Base-by-base conservation (phyloP, 2,888 invertebrate genomes). In the Lasioglossum pauxillum region DNA sequence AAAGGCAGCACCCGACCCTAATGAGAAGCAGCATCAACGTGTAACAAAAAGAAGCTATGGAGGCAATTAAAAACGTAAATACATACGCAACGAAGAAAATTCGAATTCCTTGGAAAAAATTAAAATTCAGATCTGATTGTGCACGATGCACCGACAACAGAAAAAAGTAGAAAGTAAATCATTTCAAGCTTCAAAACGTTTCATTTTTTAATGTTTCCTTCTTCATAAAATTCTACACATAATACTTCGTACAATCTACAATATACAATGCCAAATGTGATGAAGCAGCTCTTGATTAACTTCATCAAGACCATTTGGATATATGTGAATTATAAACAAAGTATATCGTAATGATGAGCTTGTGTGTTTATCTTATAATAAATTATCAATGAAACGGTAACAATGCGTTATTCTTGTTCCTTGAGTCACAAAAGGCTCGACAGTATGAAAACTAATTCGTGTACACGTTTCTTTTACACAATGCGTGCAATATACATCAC, bases 201-300 rank as follows among this genome's bases (percentile, higher is more conserved):
- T 16, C 76, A 38, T 14, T 79, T 57, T 85, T 88, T 79, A 84
- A 87, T 83, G 1, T 27, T 87, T 80, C 14, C 46, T 82, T 75
- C 46, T 78, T 57, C 73, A 77, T 87, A 79, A 86, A 83, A 83
- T 82, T 82, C 78, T 87, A 87, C 87, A 84, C 35, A 71, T 73
- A 76, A 35, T 74, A 64, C 75, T 80, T 84, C 60, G 72, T 87
- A 86, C 78, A 86, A 80, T 86, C 49, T 46, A 73, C 77, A 35
- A 75, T 49, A 60, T 78, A 74, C 71, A 79, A 85, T 85, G 49
- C 67, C 76, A 85, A 82, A 85, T 78, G 49, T 49, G 60, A 76
- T 71, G 27, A 78, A 73, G 81, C 19, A 27, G 16, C 73, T 82
- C 16, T 41, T 53, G 10, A 31, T 76, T 53, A 76, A 76, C 44